Conservation (phyloP, 2,888 invertebrate genomes). For the Plagiodera versicolora region DNA sequence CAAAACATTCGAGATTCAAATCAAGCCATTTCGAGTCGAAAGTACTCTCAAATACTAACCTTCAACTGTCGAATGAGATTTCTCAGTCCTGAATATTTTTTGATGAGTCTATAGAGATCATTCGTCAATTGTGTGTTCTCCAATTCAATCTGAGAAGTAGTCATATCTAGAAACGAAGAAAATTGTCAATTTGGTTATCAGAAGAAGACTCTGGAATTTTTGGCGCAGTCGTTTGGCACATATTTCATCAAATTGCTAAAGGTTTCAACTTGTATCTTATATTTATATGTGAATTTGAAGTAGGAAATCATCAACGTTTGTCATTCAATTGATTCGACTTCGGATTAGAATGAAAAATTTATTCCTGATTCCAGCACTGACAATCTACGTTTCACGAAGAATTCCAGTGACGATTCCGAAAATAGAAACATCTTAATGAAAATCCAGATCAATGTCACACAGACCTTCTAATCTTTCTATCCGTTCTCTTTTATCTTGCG, state of each 20-base stretch:
- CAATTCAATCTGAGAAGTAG: slow-evolving; percentile 86
- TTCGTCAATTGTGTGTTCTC: slow-evolving; percentile 95
- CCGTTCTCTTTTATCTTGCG: slow-evolving; percentile 79
- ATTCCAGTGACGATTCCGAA: background rate
- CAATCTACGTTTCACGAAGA: background rate
- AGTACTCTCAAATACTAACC: slow-evolving; percentile 59
- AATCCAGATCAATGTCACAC: background rate
- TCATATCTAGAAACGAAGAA: slow-evolving; percentile 72
- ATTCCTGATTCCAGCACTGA: too few species aligned
- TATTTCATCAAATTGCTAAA: too few species aligned
- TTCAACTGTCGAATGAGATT: slow-evolving; percentile 86
- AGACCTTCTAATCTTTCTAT: slow-evolving; percentile 81
- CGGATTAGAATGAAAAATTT: too few species aligned
- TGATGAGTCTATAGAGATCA: slow-evolving; percentile 86
- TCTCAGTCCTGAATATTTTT: slow-evolving; percentile 88
- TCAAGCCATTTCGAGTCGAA: background rate
- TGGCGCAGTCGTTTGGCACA: too few species aligned
- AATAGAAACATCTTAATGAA: background rate
- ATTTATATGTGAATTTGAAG: too few species aligned
- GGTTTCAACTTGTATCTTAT: too few species aligned
- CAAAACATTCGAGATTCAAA: background rate
- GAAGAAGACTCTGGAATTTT: too few species aligned
- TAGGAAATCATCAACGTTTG: too few species aligned
- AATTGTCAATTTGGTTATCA: background rate
- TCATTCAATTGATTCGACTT: too few species aligned